Evolutionary conservation across 2,797 vertebrate genomes (phyloP).

Genomic region (Argyrosomus regius): DNA sequence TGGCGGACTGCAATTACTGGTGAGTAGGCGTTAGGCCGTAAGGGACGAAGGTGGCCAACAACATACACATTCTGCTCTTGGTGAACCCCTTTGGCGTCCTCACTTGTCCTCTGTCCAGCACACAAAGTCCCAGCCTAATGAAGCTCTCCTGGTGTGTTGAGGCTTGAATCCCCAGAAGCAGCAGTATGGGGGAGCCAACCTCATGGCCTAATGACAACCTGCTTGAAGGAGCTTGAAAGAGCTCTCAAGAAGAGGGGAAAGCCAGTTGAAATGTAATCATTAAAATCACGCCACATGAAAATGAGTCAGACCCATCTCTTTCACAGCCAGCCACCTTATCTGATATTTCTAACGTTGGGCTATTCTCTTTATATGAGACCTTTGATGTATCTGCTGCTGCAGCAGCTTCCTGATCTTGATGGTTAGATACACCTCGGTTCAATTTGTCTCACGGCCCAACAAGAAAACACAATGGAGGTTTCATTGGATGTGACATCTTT

Average conservation of each 20-base stretch:
- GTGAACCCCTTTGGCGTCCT: constrained; percentile 63
- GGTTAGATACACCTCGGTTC: constrained; percentile 69
- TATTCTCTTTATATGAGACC: constrained; percentile 68
- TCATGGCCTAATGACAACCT: constrained; percentile 83
- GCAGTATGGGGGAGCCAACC: constrained; percentile 72
- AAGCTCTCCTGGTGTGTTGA: constrained; percentile 77
- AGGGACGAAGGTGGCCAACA: constrained; percentile 68
- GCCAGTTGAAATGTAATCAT: constrained; percentile 82
- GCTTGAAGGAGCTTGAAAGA: constrained; percentile 85
- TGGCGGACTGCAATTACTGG: constrained; percentile 81
- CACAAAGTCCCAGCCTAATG: constrained; percentile 80
- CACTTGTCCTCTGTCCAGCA: constrained; percentile 70
- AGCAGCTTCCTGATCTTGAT: constrained; percentile 60
- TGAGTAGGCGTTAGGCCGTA: constrained; percentile 56
- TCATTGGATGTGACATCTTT: constrained; percentile 83
- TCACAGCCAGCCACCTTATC: constrained; percentile 76
- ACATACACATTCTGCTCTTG: constrained; percentile 59
- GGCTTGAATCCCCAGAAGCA: constrained; percentile 70
- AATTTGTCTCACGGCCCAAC: constrained; percentile 69
- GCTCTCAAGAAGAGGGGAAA: constrained; percentile 75
- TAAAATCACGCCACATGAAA: constrained; percentile 81
- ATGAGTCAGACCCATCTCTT: constrained; percentile 77
- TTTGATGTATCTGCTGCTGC: constrained; percentile 64
- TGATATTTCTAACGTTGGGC: constrained; percentile 64
- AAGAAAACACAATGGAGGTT: constrained; percentile 78